Evolutionary conservation across 2,113 vertebrate genomes (phyloP).

Genomic region (Probosciger aterrimus): DNA sequence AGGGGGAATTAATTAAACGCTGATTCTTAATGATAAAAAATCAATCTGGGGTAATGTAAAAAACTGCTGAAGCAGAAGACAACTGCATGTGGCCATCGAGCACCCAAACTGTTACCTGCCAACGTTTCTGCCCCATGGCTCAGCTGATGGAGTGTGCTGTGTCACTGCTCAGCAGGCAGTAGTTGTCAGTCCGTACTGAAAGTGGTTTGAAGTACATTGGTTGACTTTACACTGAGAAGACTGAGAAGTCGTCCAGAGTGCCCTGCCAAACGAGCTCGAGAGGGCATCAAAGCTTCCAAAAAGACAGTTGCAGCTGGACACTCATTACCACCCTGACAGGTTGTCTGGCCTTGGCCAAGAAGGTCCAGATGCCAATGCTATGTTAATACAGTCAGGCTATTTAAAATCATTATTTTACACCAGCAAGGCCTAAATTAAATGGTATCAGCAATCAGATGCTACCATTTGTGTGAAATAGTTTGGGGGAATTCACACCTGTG

Average conservation of each 20-base stretch:
- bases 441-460: background rate
- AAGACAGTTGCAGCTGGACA: background rate
- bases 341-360: background rate
- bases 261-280: background rate
- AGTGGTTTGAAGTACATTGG: background rate
- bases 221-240: background rate
- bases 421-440: background rate
- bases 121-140: accelerated
- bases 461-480: background rate
- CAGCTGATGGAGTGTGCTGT: accelerated
- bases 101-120: background rate
- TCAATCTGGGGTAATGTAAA: background rate
- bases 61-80: background rate
- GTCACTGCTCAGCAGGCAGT: background rate
- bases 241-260: background rate
- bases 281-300: background rate
- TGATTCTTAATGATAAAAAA: background rate
- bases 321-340: background rate
- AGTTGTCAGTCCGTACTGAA: background rate
- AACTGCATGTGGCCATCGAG: background rate
- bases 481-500: background rate
- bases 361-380: accelerated
- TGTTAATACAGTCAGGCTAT: background rate
- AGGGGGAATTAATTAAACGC: background rate
- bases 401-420: background rate